Conservation (phyloP, 2,113 vertebrate species). For the Onychostruthus taczanowskii region DNA sequence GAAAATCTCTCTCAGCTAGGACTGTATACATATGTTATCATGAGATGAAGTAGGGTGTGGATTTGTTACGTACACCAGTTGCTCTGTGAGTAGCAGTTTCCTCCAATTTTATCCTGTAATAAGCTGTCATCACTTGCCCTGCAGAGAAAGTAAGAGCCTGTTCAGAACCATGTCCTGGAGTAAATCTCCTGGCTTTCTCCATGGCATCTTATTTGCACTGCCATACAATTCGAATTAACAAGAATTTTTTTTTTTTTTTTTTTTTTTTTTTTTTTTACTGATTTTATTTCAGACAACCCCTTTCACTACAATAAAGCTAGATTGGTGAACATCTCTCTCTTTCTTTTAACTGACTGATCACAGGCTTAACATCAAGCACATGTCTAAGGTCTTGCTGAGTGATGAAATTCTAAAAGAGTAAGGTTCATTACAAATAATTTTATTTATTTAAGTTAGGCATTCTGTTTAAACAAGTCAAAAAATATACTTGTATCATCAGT, state of each 20-base stretch:
- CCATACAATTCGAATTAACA: neutral
- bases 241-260: neutral
- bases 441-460: neutral
- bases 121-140: accelerated
- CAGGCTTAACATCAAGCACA: neutral
- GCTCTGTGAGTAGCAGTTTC: neutral
- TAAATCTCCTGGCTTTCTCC: neutral
- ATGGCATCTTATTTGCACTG: neutral
- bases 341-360: neutral
- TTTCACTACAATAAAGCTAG: neutral
- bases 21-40: neutral
- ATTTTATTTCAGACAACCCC: neutral
- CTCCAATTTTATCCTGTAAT: neutral
- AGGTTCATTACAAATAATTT: neutral
- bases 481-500: neutral
- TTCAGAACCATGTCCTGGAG: neutral
- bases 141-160: neutral
- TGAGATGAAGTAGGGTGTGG: neutral
- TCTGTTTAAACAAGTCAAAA: neutral
- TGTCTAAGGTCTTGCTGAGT: neutral
- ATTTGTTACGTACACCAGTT: neutral
- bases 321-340: neutral
- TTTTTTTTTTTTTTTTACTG: neutral
- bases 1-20: neutral
- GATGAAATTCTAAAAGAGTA: neutral